Conservation (phyloP, 2,797 vertebrate genomes). For the Perodicticus potto region DNA sequence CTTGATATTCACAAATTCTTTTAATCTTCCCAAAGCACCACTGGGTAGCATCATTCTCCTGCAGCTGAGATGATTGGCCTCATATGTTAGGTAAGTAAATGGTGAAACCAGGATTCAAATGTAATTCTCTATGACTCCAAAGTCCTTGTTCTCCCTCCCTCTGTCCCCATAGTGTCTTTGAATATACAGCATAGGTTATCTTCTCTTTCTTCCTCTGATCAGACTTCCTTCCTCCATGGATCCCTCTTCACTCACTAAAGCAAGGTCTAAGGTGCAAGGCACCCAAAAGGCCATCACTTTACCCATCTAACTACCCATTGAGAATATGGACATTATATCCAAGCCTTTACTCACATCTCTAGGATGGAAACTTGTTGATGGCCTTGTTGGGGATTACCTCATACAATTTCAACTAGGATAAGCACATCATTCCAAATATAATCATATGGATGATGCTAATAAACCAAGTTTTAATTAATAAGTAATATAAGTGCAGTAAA, state of each 20-base stretch:
- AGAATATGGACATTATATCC: neutral
- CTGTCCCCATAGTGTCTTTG: neutral
- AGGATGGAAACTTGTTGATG: neutral
- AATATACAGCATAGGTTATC: neutral
- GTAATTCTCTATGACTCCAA: neutral
- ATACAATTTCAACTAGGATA: neutral
- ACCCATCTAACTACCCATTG: neutral
- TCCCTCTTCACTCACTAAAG: neutral
- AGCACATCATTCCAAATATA: neutral
- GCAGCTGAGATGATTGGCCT: neutral
- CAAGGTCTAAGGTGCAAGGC: neutral
- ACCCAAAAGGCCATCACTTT: neutral
- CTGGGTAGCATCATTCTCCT: neutral
- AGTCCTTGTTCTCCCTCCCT: neutral
- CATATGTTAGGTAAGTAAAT: neutral
- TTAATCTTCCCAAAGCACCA: neutral
- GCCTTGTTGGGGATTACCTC: neutral
- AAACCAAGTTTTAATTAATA: neutral
- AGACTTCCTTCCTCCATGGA: neutral
- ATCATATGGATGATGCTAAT: neutral
- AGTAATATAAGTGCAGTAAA: neutral
- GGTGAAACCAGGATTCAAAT: neutral
- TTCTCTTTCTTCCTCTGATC: neutral
- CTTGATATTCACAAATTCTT: neutral
- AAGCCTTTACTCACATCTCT: neutral